Conservation (phyloP, 2,797 vertebrate genomes). For the Acanthurus lineatus region DNA sequence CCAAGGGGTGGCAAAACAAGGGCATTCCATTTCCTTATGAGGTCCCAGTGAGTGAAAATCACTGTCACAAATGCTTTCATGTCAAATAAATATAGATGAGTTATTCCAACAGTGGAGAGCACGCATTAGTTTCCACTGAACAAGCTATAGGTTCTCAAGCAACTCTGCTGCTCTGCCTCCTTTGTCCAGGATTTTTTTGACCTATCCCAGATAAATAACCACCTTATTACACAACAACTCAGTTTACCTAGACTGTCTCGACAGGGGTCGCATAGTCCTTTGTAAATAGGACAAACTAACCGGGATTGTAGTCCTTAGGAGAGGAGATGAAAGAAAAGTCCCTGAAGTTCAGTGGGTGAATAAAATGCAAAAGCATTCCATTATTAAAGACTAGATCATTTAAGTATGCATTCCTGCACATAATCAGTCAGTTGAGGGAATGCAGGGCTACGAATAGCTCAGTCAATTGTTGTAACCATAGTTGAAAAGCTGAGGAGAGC, state of each 20-base stretch:
- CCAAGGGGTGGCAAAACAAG: constrained; percentile 68
- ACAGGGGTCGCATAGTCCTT: constrained; percentile 6
- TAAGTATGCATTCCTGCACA: constrained; percentile 73
- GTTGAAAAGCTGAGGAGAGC: constrained; percentile 77
- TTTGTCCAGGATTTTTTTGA: constrained; percentile 41
- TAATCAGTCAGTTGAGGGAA: constrained; percentile 68
- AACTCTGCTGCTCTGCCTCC: constrained; percentile 19
- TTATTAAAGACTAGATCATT: constrained; percentile 65
- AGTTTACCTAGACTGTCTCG: constrained; percentile 36
- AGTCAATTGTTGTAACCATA: constrained; percentile 71
- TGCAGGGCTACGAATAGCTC: constrained; percentile 73
- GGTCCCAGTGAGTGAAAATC: constrained; percentile 68
- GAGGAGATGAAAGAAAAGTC: constrained; percentile 4
- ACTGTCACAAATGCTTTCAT: constrained; percentile 76
- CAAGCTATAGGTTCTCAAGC: constrained; percentile 43
- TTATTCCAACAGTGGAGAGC: constrained; percentile 59
- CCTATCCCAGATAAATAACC: constrained; percentile 52
- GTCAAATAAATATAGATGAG: constrained; percentile 76
- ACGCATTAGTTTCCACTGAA: constrained; percentile 66
- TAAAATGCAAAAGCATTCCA: constrained; percentile 22
- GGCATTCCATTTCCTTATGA: constrained; percentile 78
- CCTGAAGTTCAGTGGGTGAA: constrained; percentile 37
- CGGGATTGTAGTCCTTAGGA: background rate
- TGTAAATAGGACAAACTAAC: constrained; percentile 30
- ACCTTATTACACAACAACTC: constrained; percentile 59